Conservation (phyloP, 2,113 vertebrate species). For the Myodes glareolus region DNA sequence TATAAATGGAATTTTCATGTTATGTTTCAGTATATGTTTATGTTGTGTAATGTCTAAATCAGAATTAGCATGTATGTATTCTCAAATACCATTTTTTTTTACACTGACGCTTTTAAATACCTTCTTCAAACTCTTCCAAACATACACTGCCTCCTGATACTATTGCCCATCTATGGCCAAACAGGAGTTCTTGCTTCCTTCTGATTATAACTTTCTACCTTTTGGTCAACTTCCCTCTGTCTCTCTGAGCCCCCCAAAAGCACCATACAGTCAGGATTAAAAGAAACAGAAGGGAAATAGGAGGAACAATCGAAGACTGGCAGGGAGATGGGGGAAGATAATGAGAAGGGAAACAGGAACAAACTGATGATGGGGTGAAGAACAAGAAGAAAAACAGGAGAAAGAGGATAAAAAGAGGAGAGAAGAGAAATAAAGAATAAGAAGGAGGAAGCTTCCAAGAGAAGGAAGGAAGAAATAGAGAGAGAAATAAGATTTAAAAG, state of each 20-base stretch:
- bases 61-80: not conserved
- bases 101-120: not conserved
- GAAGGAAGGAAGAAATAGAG: not conserved
- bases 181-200: not conserved
- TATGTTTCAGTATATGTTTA: not conserved
- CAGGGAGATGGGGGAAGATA: not conserved
- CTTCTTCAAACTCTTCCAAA: not conserved
- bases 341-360: not conserved
- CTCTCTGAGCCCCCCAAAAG: not conserved
- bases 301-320: not conserved
- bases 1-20: not conserved
- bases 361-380: not conserved
- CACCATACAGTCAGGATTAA: not conserved
- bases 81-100: not conserved
- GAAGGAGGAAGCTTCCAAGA: not conserved
- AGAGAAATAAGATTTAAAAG: not conserved
- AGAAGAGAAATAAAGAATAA: not conserved
- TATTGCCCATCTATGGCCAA: not conserved
- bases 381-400: not conserved
- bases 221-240: not conserved
- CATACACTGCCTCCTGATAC: not conserved
- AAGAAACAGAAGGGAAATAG: not conserved
- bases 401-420: not conserved
- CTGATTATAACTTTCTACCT: not conserved
- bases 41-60: not conserved